Percentiles rank a stretch among this genome's conserved stretches.
These are phyloP conservation scores for Callipepla squamata DNA, from an alignment of 2,113 vertebrate genomes.

Conservation along the genomic window DNA sequence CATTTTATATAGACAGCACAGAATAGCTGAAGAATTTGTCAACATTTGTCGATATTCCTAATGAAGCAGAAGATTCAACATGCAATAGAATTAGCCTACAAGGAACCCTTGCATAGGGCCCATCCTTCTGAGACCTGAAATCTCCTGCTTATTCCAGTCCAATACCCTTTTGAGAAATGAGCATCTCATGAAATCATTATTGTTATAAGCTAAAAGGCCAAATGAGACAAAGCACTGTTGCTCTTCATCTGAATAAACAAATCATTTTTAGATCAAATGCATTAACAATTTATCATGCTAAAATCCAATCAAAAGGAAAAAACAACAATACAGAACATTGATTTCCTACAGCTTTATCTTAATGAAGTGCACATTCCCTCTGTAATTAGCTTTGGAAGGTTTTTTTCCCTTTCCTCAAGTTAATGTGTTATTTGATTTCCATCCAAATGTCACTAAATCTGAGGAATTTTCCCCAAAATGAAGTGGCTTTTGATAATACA, in stretches of 20 bases:
- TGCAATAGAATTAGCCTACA: constrained; percentile 73
- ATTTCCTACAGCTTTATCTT: constrained; percentile 71
- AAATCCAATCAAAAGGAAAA: constrained; percentile 60
- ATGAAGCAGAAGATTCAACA: constrained; percentile 78
- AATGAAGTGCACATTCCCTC: constrained; percentile 71
- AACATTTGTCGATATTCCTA: constrained; percentile 75
- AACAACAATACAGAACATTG: constrained; percentile 66
- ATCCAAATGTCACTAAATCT: constrained; percentile 24
- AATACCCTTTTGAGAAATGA: constrained; percentile 62
- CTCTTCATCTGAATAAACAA: constrained; percentile 71
- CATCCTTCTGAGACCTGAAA: constrained; percentile 51
- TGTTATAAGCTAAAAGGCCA: constrained; percentile 56
- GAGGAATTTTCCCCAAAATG: constrained; percentile 52
- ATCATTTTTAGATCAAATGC: constrained; percentile 32
- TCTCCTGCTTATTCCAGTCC: constrained; percentile 56
- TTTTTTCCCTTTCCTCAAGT: constrained; percentile 1
- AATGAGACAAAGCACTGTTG: constrained; percentile 58
- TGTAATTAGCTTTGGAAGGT: constrained; percentile 52
- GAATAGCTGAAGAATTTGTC: constrained; percentile 76
- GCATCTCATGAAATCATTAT: constrained; percentile 39
- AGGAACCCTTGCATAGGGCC: constrained; percentile 23
- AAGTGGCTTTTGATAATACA: constrained; percentile 48
- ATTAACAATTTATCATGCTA: constrained; percentile 55
- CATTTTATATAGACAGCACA: neutral
- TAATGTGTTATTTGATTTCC: constrained; percentile 54